Evolutionary conservation across 2,113 vertebrate species (phyloP).

Genomic region (Mesocricetus auratus): DNA sequence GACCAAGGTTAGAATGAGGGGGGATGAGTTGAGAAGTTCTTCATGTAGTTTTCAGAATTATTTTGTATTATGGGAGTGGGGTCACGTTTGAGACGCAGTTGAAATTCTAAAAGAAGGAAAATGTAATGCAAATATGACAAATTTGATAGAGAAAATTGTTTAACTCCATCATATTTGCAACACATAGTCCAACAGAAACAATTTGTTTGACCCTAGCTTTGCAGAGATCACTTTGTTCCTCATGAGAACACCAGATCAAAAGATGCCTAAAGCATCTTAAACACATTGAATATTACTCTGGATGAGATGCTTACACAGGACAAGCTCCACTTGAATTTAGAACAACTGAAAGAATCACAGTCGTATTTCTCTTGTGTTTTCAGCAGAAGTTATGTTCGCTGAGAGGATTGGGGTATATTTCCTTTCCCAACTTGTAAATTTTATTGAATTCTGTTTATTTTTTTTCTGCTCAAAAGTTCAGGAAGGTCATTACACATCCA

Average conservation of each 20-base stretch:
- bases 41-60: constrained; percentile 23
- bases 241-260: neutral
- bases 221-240: neutral
- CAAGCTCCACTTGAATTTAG: neutral
- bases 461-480: neutral
- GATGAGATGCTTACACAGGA: neutral
- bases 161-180: neutral
- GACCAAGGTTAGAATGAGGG: constrained; percentile 34
- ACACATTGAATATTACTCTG: neutral
- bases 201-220: neutral
- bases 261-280: neutral
- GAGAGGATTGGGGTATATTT: neutral
- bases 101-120: constrained; percentile 22
- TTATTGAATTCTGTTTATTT: neutral
- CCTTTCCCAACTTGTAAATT: neutral
- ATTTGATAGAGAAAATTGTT: constrained; percentile 1
- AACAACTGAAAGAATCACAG: neutral
- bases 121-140: constrained; percentile 14
- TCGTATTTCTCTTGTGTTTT: neutral
- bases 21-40: constrained; percentile 32
- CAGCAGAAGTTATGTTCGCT: neutral
- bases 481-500: neutral
- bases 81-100: neutral
- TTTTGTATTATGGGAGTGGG: neutral
- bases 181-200: neutral